Percentiles rank a stretch among this genome's conserved stretches.
Conservation (phyloP, 2,888 invertebrate genomes). For the Drosophila formosana region DNA sequence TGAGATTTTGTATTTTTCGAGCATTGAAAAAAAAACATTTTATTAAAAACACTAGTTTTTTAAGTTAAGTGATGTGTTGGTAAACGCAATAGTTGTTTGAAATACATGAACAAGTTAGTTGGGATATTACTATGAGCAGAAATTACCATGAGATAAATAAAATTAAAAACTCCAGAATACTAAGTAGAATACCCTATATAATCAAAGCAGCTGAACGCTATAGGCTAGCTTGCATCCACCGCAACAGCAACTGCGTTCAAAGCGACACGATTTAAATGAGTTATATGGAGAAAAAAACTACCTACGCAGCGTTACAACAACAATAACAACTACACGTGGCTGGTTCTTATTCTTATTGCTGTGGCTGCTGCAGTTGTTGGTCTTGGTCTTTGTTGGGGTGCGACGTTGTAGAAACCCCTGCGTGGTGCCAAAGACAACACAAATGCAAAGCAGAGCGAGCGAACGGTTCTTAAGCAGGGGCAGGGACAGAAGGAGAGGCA, state of each 20-base stretch:
- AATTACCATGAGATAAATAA: too few species aligned
- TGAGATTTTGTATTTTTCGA: too few species aligned
- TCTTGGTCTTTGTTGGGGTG: slow-evolving; percentile 66
- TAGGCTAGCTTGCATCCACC: not conserved
- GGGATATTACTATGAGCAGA: too few species aligned
- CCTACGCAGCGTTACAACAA: slow-evolving; percentile 71
- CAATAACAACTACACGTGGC: slow-evolving; percentile 65
- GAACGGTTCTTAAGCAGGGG: too few species aligned
- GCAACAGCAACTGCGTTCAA: slow-evolving; percentile 6
- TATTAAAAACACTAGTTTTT: too few species aligned
- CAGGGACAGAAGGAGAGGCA: not conserved
- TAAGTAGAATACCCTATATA: not conserved
- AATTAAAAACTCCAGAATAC: too few species aligned
- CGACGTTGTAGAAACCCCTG: slow-evolving; percentile 52
- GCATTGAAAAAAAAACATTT: too few species aligned
- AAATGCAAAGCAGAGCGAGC: slow-evolving; percentile 22
- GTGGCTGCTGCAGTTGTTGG: slow-evolving; percentile 17
- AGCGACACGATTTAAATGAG: slow-evolving; percentile 61
- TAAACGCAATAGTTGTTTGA: too few species aligned
- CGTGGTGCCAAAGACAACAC: slow-evolving; percentile 45
- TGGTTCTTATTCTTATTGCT: slow-evolving; percentile 21
- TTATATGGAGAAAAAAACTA: slow-evolving; percentile 63
- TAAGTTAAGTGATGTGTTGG: too few species aligned
- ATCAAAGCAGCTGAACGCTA: not conserved
- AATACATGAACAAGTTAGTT: too few species aligned